Percentiles rank a stretch among this genome's conserved stretches.
Conservation (phyloP, 2,888 invertebrate genomes). For the Nemurella pictetii region DNA sequence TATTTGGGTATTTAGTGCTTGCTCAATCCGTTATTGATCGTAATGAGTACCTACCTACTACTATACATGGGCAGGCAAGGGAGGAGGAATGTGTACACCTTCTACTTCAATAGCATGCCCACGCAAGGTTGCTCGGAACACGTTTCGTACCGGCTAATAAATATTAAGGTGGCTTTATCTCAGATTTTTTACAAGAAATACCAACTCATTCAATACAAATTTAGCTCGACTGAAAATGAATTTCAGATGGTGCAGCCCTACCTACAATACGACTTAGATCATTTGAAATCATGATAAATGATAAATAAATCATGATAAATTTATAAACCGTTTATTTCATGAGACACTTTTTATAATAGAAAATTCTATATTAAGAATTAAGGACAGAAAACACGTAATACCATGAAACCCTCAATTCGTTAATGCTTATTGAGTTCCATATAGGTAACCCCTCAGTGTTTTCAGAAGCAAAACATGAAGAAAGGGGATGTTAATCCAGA, state of each 20-base stretch:
- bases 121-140: neutral
- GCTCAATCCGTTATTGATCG: neutral
- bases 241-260: neutral
- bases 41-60: neutral
- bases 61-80: neutral
- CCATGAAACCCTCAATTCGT: neutral
- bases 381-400: too few species aligned
- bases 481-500: neutral
- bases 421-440: neutral
- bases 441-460: too few species aligned
- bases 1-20: neutral
- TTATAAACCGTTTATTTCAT: too few species aligned
- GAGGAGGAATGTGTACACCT: neutral
- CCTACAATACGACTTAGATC: too few species aligned
- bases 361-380: too few species aligned
- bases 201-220: neutral
- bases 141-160: neutral
- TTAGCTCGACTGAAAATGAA: neutral
- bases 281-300: too few species aligned
- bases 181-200: neutral
- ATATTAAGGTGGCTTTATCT: neutral
- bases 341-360: too few species aligned
- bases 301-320: too few species aligned
- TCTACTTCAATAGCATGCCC: neutral
- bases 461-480: neutral